Percentiles rank a stretch among this genome's conserved stretches.
Evolutionary conservation across 1,140 invertebrate species (phyloP).

Genomic region (Linepithema humile): DNA sequence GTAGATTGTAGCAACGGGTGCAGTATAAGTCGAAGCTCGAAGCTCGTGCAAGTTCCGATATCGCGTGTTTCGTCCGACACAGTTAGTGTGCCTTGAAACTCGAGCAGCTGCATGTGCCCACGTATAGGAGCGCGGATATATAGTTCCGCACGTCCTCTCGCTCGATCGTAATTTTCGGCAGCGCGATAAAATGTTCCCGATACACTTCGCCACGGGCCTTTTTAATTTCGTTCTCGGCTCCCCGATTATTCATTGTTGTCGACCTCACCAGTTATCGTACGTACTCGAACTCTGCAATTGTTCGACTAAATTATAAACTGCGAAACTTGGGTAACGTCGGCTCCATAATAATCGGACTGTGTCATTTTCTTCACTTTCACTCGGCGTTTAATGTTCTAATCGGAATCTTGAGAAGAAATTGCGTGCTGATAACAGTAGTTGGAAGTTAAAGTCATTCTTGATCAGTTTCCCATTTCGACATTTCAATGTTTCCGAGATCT

Average conservation of each 20-base stretch:
- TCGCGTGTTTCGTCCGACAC: slow-evolving; percentile 52
- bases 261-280: slow-evolving; percentile 31
- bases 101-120: slow-evolving; percentile 15
- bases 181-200: slow-evolving; percentile 24
- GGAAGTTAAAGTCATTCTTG: neutral
- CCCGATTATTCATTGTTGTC: slow-evolving; percentile 43
- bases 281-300: neutral
- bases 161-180: slow-evolving; percentile 46
- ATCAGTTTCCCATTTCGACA: neutral
- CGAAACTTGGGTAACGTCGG: neutral
- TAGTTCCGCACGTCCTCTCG: slow-evolving; percentile 1
- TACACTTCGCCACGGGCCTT: slow-evolving; percentile 34
- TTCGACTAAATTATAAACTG: slow-evolving; percentile 26
- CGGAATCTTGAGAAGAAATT: neutral
- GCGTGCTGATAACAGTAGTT: neutral
- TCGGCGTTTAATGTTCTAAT: neutral
- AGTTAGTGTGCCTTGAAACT: slow-evolving; percentile 43
- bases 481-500: neutral
- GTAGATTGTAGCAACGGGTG: slow-evolving; percentile 5
- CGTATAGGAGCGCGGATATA: neutral
- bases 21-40: slow-evolving; percentile 12
- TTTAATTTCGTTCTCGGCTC: slow-evolving; percentile 27
- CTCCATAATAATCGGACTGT: neutral
- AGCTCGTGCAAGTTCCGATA: slow-evolving; percentile 43
- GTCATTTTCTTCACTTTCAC: neutral